These are phyloP conservation scores for Tyrophagus putrescentiae DNA, from an alignment of 1,140 invertebrate species.

Conservation along the genomic window DNA sequence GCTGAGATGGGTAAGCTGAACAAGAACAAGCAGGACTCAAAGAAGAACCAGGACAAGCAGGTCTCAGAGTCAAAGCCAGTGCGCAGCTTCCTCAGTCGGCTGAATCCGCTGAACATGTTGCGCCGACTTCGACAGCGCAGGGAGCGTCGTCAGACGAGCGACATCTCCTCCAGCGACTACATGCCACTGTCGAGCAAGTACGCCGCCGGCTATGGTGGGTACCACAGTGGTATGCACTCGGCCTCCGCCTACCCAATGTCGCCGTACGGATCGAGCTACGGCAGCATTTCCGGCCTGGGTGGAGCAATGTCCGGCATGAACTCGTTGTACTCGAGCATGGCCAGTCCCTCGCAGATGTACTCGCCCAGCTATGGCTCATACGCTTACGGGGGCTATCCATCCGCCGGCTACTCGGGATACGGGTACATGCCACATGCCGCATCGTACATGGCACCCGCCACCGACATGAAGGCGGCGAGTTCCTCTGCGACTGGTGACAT, in stretches of 20 bases:
- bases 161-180: not conserved
- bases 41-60: constrained; percentile 14
- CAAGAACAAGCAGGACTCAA: constrained; percentile 1
- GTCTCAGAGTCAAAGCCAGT: constrained; percentile 4
- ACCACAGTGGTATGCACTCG: not conserved
- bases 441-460: not conserved
- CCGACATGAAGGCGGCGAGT: not conserved
- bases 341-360: not conserved
- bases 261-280: not conserved
- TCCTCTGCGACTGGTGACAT: not conserved
- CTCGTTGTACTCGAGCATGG: constrained; percentile 15
- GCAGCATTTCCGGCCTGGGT: constrained; percentile 6
- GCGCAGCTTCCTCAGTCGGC: constrained; percentile 18
- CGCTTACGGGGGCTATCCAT: constrained; percentile 6
- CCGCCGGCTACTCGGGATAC: constrained; percentile 10
- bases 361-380: not conserved
- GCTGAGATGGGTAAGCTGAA: not conserved
- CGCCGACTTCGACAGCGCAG: constrained; percentile 17
- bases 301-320: constrained; percentile 17
- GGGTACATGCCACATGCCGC: constrained; percentile 8
- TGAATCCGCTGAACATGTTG: constrained; percentile 24
- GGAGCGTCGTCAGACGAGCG: constrained; percentile 16
- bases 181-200: not conserved
- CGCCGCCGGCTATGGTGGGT: too few species aligned
- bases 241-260: not conserved